A percentile compares a stretch with the other conserved stretches of the same genome.
phyloP scores from a whole-genome alignment of 2,113 vertebrate genomes.

The Chascanopsetta lugubris region DNA sequence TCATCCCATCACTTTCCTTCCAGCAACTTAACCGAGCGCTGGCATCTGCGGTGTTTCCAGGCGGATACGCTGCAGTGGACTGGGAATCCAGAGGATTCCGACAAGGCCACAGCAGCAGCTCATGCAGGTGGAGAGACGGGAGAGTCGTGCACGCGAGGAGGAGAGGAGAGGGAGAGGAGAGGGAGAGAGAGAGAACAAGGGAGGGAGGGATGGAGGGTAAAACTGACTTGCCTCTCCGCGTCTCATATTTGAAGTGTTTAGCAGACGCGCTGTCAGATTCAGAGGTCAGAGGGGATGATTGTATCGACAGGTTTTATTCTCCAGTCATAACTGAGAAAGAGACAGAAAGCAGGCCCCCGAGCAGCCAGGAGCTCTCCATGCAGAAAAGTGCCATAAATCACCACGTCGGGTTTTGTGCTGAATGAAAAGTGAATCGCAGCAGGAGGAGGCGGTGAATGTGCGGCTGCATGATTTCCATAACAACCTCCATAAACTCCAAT shows the following conservation, averaged over 20 bases:
- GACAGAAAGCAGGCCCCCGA: conserved; percentile 49
- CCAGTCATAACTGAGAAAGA: conserved; percentile 51
- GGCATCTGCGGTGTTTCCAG: conserved; percentile 83
- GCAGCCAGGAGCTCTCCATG: conserved; percentile 37
- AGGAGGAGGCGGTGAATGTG: conserved; percentile 25
- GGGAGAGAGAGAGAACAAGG: not conserved
- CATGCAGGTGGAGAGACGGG: conserved; percentile 72
- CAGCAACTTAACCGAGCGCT: conserved; percentile 68
- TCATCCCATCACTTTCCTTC: conserved; percentile 75
- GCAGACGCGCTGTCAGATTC: conserved; percentile 66
- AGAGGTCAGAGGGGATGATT: conserved; percentile 65
- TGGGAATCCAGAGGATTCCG: conserved; percentile 80
- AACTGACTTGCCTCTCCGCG: conserved; percentile 36
- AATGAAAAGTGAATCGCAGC: conserved; percentile 49
- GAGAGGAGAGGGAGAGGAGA: conserved; percentile 28
- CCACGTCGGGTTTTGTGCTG: conserved; percentile 20
- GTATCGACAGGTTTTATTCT: conserved; percentile 65
- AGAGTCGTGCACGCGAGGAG: conserved; percentile 54
- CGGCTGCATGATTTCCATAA: conserved; percentile 22
- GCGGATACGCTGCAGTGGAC: conserved; percentile 78
- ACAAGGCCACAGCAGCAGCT: conserved; percentile 74
- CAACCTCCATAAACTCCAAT: conserved; percentile 22
- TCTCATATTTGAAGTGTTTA: conserved; percentile 56
- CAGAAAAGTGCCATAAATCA: conserved; percentile 55
- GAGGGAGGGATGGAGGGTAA: not conserved